Evolutionary conservation across 2,113 vertebrate genomes (phyloP).

Genomic region (Astatoreochromis straeleni): DNA sequence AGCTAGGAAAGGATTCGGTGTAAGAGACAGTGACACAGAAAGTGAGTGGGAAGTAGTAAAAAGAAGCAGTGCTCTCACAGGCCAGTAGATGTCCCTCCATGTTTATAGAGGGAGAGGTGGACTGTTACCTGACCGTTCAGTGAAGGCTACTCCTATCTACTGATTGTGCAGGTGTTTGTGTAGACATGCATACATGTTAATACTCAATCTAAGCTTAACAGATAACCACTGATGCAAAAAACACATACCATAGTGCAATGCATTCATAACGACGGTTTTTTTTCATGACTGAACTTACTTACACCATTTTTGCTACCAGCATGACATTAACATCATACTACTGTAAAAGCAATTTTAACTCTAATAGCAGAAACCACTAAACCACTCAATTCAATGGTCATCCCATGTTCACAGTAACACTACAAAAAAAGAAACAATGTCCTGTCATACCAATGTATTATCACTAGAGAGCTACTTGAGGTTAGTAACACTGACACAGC

Average conservation of each 20-base stretch:
- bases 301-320: background rate
- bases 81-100: slow-evolving; percentile 72
- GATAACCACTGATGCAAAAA: background rate
- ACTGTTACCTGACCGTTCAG: slow-evolving; percentile 20
- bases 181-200: background rate
- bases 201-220: background rate
- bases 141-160: background rate
- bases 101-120: slow-evolving; percentile 40
- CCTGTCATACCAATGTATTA: background rate
- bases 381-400: background rate
- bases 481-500: background rate
- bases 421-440: background rate
- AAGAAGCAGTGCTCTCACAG: slow-evolving; percentile 51
- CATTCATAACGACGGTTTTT: background rate
- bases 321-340: background rate
- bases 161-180: background rate
- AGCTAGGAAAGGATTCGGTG: background rate
- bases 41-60: background rate
- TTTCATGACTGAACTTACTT: background rate
- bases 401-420: background rate
- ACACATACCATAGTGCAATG: background rate
- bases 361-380: background rate
- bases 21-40: slow-evolving; percentile 17
- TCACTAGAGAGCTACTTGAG: background rate
- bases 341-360: background rate